Percentiles rank a stretch among this genome's conserved stretches.
Evolutionary conservation across 2,113 vertebrate genomes (phyloP).

Genomic region (Caranx melampygus): DNA sequence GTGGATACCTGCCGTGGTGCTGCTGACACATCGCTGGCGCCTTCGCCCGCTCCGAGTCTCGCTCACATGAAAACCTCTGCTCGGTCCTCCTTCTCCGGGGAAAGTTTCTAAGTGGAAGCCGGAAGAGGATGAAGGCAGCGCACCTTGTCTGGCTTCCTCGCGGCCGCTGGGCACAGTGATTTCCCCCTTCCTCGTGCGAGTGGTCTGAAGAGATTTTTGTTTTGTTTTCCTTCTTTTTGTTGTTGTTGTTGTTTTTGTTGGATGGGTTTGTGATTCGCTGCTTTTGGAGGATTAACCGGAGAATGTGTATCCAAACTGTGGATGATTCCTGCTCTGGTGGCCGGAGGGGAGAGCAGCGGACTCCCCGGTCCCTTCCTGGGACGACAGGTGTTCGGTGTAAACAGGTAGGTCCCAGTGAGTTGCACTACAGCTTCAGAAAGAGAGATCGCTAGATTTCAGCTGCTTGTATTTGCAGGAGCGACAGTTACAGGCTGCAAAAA

Average conservation of each 20-base stretch:
- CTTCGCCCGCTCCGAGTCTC: neutral
- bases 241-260: neutral
- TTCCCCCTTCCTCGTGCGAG: neutral
- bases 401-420: constrained; percentile 53
- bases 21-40: neutral
- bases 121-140: constrained; percentile 47
- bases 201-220: neutral
- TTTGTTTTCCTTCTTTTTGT: neutral
- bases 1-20: constrained; percentile 7
- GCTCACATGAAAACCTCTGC: neutral
- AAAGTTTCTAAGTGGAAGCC: constrained; percentile 61
- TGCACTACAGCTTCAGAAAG: no score
- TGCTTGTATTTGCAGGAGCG: neutral
- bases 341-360: constrained; percentile 62
- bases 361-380: constrained; percentile 34
- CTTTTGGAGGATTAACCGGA: constrained; percentile 1
- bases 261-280: constrained; percentile 26
- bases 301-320: constrained; percentile 56
- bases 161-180: constrained; percentile 24
- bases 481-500: neutral
- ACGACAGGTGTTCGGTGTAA: constrained; percentile 72
- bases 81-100: neutral
- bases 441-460: no score
- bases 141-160: neutral
- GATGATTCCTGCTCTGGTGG: constrained; percentile 52